Evolutionary conservation across 2,888 invertebrate species (phyloP).

Genomic region (Luffia ferchaultella): DNA sequence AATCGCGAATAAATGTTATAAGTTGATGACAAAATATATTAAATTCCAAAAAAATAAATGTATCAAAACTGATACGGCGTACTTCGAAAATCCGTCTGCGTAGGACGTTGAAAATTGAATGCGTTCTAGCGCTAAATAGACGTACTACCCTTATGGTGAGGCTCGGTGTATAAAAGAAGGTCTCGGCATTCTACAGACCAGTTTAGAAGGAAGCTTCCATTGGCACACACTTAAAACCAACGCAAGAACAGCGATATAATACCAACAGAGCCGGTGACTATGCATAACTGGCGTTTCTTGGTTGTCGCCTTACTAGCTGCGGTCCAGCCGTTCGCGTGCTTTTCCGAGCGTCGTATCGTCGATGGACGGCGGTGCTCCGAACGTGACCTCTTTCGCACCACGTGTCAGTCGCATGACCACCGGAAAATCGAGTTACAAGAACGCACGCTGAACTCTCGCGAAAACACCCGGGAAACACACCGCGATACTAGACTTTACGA

Average conservation of each 20-base stretch:
- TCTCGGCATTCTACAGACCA: no score
- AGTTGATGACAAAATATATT: no score
- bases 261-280: slow-evolving; percentile 41
- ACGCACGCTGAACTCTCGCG: background rate
- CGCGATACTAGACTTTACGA: background rate
- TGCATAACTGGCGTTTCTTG: slow-evolving; percentile 58
- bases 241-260: slow-evolving; percentile 24
- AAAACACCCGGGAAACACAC: background rate
- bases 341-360: slow-evolving; percentile 36
- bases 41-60: no score
- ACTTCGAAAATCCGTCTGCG: slow-evolving; percentile 24
- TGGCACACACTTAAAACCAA: slow-evolving; percentile 31
- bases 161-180: slow-evolving; percentile 35
- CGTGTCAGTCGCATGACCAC: no score
- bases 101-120: slow-evolving; percentile 53
- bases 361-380: slow-evolving; percentile 36
- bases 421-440: background rate
- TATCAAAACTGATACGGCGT: no score
- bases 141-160: slow-evolving; percentile 29
- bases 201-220: slow-evolving; percentile 40
- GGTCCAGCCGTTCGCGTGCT: slow-evolving; percentile 40
- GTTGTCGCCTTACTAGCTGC: slow-evolving; percentile 48
- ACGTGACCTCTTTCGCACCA: background rate
- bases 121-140: slow-evolving; percentile 54
- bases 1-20: no score